These are phyloP conservation scores for Cranoglanis bouderius DNA, from an alignment of 2,113 vertebrate genomes.

Conservation along the genomic window DNA sequence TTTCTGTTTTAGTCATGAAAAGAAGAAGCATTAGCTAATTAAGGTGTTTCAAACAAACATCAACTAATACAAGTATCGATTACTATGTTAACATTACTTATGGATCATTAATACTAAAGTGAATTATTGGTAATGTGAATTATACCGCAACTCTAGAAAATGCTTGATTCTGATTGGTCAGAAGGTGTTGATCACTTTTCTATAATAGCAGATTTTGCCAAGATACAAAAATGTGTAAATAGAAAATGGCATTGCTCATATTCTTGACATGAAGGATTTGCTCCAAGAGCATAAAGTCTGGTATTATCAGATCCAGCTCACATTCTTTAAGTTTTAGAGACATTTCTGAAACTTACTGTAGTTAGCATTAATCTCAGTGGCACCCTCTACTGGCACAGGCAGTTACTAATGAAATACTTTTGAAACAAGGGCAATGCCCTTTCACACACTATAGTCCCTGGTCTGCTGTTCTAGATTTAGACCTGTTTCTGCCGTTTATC, in stretches of 20 bases:
- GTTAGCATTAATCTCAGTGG: constrained; percentile 1
- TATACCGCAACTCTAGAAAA: not conserved
- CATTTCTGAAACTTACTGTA: not conserved
- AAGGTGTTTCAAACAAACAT: not conserved
- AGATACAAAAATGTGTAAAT: not conserved
- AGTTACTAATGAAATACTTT: not conserved
- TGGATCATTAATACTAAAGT: not conserved
- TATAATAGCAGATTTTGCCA: not conserved
- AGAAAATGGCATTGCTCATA: not conserved
- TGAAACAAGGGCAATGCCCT: not conserved
- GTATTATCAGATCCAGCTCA: not conserved
- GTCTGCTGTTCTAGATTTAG: not conserved
- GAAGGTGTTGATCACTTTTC: not conserved
- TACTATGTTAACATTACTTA: not conserved
- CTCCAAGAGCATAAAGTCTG: not conserved
- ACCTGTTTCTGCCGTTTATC: not conserved
- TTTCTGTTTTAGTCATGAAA: not conserved
- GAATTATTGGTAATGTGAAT: not conserved
- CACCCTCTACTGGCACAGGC: constrained; percentile 16
- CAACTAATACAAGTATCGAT: not conserved
- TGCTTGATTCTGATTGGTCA: not conserved
- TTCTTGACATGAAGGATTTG: constrained; percentile 2
- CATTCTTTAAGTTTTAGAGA: not conserved
- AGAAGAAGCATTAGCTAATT: not conserved
- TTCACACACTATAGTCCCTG: not conserved